Base-by-base conservation (phyloP, 2,888 invertebrate genomes). In the Epinotia ramella region DNA sequence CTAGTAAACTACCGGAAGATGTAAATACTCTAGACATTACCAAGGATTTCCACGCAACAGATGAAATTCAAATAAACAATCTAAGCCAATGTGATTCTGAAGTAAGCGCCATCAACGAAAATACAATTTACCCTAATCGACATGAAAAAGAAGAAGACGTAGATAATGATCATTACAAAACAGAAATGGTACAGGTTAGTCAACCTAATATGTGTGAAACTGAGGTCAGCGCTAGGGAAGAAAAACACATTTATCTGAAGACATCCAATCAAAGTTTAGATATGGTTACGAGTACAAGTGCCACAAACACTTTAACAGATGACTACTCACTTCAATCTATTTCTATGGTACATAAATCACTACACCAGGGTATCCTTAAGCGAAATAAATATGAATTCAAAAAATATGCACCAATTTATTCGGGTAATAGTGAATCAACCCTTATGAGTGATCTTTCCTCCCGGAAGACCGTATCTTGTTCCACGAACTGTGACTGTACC, bases 401-500 rank as follows among this genome's bases (percentile, higher is more conserved):
- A n/a, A 49, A 84, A 63, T 78, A 80, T 20, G 72, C 81, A 28
- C 72, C 78, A 33, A 72, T 78, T 2, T 78, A 79, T 53, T 67
- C 60, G 71, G 72, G 44, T 18, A 80, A 78, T 68, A 84, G 77
- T 77, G 78, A 80, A n/a, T 49, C 65, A 18, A 57, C 70, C 33
- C 13, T 78, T 5, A 56, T 69, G 28, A 70, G 78, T 73, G 73
- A 78, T 46, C 72, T 79, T 67, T 77, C 73, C n/a, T 72, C 75
- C 5, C 72, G 75, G 18, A 40, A 77, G n/a, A 72, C 77, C 20
- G 77, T 71, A 16, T 79, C 77, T 40, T 70, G 71, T 59, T 77
- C 80, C 12, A 79, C 83, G 66, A 78, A 78, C 73, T 94, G 94
- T 84, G 83, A 86, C 73, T 94, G 94, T 81, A 84, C 87, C 77